Conservation (phyloP, 1,140 invertebrate species). For the Panagrolaimus sp. region DNA sequence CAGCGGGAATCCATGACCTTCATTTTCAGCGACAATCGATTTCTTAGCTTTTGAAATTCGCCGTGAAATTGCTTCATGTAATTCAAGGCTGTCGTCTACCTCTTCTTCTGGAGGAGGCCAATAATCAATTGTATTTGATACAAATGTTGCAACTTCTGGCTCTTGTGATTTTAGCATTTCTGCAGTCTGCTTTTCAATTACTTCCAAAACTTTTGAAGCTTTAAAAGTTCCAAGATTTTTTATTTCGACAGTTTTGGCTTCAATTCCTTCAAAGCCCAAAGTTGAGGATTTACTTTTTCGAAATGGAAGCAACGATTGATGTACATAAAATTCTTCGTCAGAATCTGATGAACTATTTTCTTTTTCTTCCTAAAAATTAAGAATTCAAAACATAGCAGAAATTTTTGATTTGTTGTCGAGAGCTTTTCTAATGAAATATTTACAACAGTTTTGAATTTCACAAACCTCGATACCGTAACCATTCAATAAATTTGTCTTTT, state of each 20-base stretch:
- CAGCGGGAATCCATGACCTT: slow-evolving; percentile 1
- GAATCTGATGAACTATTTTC: slow-evolving; percentile 23
- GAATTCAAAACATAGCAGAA: not conserved
- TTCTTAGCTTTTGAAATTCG: not conserved
- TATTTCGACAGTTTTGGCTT: not conserved
- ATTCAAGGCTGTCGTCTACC: not conserved
- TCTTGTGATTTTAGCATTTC: not conserved
- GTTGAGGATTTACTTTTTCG: slow-evolving; percentile 38
- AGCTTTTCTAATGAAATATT: no score
- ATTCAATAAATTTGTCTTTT: not conserved
- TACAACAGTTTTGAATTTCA: no score
- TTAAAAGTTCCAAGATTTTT: not conserved
- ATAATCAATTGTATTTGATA: slow-evolving; percentile 10
- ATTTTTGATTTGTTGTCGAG: no score
- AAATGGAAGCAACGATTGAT: slow-evolving; percentile 26
- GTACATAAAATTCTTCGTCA: slow-evolving; percentile 38
- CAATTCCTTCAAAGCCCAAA: slow-evolving; percentile 17
- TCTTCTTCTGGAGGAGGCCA: not conserved
- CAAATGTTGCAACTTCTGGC: slow-evolving; percentile 5
- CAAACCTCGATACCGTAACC: slow-evolving; percentile 9
- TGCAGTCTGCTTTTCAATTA: not conserved
- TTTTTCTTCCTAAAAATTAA: slow-evolving; percentile 17
- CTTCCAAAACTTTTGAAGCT: not conserved
- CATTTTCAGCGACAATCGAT: not conserved
- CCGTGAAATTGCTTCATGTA: not conserved